These are phyloP conservation scores for Thecophora atra DNA, from an alignment of 2,888 invertebrate species.

Conservation along the genomic window DNA sequence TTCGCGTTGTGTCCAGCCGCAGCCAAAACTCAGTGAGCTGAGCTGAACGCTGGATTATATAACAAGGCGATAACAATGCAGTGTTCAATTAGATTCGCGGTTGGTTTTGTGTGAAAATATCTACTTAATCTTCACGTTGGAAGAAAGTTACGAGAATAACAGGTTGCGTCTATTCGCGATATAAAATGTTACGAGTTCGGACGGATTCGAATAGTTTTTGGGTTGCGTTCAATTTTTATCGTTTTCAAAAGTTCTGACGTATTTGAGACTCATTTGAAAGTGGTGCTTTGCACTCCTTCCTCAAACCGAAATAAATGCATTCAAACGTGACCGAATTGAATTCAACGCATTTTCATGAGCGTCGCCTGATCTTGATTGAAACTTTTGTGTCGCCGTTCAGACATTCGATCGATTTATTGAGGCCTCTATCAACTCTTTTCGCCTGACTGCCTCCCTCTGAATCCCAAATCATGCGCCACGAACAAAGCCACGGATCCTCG, in stretches of 20 bases:
- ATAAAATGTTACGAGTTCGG: neutral
- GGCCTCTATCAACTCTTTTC: conserved; percentile 21
- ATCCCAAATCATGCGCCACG: neutral
- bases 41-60: too few relatives aligned
- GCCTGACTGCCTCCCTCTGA: conserved; percentile 15
- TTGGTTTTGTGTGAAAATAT: too few relatives aligned
- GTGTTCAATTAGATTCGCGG: too few relatives aligned
- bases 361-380: neutral
- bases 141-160: neutral
- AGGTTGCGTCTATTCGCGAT: neutral
- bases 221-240: too few relatives aligned
- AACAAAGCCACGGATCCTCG: neutral
- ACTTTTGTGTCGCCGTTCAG: neutral
- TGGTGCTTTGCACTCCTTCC: too few relatives aligned
- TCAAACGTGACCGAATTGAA: conserved; percentile 21
- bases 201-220: too few relatives aligned
- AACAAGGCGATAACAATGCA: too few relatives aligned
- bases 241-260: too few relatives aligned
- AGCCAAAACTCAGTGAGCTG: neutral
- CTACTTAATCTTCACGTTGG: neutral
- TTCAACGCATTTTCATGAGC: conserved; percentile 11
- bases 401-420: conserved; percentile 3
- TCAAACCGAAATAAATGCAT: too few relatives aligned
- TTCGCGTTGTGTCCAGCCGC: neutral
- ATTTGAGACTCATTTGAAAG: too few relatives aligned